These are phyloP conservation scores for Neoitamus cyanurus DNA, from an alignment of 2,888 invertebrate genomes.

Conservation along the genomic window DNA sequence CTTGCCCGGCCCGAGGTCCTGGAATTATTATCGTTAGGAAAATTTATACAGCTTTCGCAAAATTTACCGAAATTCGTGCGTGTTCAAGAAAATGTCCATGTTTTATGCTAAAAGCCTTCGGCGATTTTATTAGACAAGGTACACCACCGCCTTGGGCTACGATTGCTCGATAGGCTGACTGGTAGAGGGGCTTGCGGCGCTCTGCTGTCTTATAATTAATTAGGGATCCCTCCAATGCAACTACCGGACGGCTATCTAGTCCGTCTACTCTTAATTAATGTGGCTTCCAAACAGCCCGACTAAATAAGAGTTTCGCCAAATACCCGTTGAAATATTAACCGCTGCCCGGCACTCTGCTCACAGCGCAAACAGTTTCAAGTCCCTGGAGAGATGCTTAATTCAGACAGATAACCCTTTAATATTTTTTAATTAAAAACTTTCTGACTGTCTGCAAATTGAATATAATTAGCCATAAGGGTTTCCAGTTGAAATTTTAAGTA, in stretches of 20 bases:
- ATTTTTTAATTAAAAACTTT: constrained; percentile 4
- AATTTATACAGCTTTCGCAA: neutral
- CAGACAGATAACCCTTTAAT: neutral
- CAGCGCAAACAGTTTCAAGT: neutral
- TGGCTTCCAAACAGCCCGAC: neutral
- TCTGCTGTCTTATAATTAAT: neutral
- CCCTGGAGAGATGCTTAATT: neutral
- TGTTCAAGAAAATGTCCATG: neutral
- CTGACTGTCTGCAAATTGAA: neutral
- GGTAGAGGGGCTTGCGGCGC: neutral
- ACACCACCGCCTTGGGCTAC: neutral
- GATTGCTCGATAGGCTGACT: neutral
- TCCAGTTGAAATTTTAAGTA: neutral
- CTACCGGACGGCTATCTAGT: neutral
- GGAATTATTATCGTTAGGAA: neutral
- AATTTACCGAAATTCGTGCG: neutral
- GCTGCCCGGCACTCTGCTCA: neutral
- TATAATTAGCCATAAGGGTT: neutral
- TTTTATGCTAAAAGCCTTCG: neutral
- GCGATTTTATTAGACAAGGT: neutral
- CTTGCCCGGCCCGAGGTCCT: neutral
- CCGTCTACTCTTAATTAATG: neutral
- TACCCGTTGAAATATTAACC: neutral
- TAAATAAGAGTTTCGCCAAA: neutral
- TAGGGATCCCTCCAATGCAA: neutral